Conservation (phyloP, 1,140 invertebrate genomes). For the Sitobion miscanthi region DNA sequence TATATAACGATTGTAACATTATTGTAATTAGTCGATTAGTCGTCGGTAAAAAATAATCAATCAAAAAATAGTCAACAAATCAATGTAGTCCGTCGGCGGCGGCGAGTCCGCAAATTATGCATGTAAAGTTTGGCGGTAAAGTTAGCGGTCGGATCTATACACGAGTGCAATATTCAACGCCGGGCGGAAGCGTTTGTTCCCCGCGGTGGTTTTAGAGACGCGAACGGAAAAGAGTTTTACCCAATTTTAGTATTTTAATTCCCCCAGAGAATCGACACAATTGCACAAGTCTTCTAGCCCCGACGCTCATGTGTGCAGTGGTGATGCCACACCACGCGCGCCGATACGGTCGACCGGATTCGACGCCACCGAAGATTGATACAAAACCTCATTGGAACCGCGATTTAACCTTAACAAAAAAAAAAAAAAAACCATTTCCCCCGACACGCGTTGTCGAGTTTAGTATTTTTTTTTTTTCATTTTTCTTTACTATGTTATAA, state of each 20-base stretch:
- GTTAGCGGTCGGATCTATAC: not conserved
- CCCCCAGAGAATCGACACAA: constrained; percentile 54
- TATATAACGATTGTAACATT: no score
- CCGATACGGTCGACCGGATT: not conserved
- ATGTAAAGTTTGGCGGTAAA: not conserved
- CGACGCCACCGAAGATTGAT: constrained; percentile 42
- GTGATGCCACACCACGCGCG: not conserved
- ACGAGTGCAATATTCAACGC: constrained; percentile 23
- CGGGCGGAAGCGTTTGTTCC: not conserved
- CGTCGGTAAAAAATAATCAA: not conserved
- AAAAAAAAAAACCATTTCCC: constrained; percentile 13
- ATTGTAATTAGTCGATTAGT: not conserved
- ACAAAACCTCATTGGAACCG: constrained; percentile 43
- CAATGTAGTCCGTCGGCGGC: not conserved
- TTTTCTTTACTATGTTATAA: not conserved
- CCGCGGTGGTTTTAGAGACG: not conserved
- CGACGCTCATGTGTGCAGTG: not conserved
- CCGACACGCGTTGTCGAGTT: not conserved
- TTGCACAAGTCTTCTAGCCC: constrained; percentile 22
- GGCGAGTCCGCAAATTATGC: not conserved
- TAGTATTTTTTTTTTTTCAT: not conserved
- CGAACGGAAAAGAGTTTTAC: constrained; percentile 49
- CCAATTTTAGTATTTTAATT: constrained; percentile 55
- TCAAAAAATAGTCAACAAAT: not conserved
- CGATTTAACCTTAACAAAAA: constrained; percentile 13